phyloP scores from a whole-genome alignment of 1,140 invertebrate species.

The Penaeus chinensis region DNA sequence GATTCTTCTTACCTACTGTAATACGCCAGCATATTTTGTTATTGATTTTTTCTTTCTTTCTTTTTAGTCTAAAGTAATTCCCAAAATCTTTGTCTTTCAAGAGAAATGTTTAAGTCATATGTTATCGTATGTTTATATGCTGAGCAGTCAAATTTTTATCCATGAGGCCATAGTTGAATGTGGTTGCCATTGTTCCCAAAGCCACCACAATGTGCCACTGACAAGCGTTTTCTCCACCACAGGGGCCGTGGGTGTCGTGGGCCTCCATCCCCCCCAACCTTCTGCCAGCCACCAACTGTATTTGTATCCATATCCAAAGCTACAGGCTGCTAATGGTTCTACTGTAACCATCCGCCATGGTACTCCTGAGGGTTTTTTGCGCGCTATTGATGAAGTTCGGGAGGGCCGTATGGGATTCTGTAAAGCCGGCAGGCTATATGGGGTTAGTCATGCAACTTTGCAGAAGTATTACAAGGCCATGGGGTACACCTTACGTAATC shows the following conservation, averaged over 20 bases:
- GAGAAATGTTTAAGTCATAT: too few relatives aligned
- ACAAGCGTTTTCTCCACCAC: constrained; percentile 42
- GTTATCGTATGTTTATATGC: too few relatives aligned
- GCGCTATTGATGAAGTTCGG: constrained; percentile 81
- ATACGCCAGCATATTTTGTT: too few relatives aligned
- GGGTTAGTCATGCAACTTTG: constrained; percentile 66
- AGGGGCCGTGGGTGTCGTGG: constrained; percentile 43
- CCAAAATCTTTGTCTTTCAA: background rate
- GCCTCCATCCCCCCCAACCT: constrained; percentile 25
- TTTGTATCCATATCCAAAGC: constrained; percentile 48
- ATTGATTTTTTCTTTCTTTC: too few relatives aligned
- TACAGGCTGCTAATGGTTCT: constrained; percentile 44
- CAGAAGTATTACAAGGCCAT: constrained; percentile 62
- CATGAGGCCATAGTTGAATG: too few relatives aligned
- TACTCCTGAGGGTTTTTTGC: constrained; percentile 77
- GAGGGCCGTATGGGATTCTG: constrained; percentile 86
- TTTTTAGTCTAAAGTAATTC: too few relatives aligned
- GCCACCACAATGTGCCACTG: constrained; percentile 29
- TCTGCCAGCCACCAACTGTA: constrained; percentile 35
- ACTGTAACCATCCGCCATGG: constrained; percentile 44
- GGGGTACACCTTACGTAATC: constrained; percentile 56
- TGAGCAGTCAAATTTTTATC: too few relatives aligned
- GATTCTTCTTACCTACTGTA: background rate
- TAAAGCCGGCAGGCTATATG: constrained; percentile 83
- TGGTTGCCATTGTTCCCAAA: constrained; percentile 11